Evolutionary conservation across 2,113 vertebrate species (phyloP).

Genomic region (Oncorhynchus kisutch): DNA sequence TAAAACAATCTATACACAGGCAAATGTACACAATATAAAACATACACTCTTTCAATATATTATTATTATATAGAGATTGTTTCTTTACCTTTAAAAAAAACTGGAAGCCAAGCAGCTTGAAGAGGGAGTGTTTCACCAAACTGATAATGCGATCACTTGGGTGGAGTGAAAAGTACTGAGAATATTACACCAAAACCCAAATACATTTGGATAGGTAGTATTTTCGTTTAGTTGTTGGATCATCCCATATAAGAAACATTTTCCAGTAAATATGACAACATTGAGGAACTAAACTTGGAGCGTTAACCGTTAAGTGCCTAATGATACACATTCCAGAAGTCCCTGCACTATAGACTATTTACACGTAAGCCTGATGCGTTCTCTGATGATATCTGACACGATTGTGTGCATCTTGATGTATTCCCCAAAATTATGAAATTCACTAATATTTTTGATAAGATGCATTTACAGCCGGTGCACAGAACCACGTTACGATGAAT

Average conservation of each 20-base stretch:
- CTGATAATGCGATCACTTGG: slow-evolving; percentile 15
- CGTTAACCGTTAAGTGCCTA: slow-evolving; percentile 50
- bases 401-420: slow-evolving; percentile 21
- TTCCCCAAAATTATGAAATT: slow-evolving; percentile 35
- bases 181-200: slow-evolving; percentile 32
- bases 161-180: slow-evolving; percentile 12
- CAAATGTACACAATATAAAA: slow-evolving; percentile 82
- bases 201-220: slow-evolving; percentile 73
- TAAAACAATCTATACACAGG: slow-evolving; percentile 77
- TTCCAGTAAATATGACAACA: slow-evolving; percentile 36
- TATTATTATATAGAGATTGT: slow-evolving; percentile 81
- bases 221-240: slow-evolving; percentile 78
- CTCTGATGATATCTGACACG: slow-evolving; percentile 27
- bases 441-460: slow-evolving; percentile 50
- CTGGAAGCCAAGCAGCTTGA: slow-evolving; percentile 68
- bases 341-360: slow-evolving; percentile 5
- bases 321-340: slow-evolving; percentile 25
- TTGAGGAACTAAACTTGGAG: slow-evolving; percentile 40
- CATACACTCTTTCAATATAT: slow-evolving; percentile 84
- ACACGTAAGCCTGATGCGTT: slow-evolving; percentile 12
- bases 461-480: slow-evolving; percentile 27
- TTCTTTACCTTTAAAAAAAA: slow-evolving; percentile 60
- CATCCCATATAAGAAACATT: slow-evolving; percentile 57
- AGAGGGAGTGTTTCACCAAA: slow-evolving; percentile 62
- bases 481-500: not conserved